Percentiles rank a stretch among this genome's conserved stretches.
Evolutionary conservation across 2,113 vertebrate genomes (phyloP).

Genomic region (Rhea americana): DNA sequence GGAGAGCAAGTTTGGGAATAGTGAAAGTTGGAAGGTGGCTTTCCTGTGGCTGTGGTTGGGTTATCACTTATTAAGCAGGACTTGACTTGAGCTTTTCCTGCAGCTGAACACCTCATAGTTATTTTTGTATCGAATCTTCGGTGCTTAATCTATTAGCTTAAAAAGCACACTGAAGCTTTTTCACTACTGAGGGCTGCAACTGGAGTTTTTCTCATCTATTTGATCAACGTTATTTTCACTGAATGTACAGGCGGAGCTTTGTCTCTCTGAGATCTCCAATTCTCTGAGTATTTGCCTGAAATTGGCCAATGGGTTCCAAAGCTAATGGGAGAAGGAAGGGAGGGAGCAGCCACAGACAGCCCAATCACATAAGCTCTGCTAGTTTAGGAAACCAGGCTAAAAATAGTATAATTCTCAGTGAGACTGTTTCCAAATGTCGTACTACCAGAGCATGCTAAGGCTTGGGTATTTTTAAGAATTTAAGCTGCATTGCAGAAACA

Average conservation of each 20-base stretch:
- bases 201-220: not conserved
- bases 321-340: not conserved
- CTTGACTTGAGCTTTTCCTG: not conserved
- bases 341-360: not conserved
- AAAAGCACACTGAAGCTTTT: not conserved
- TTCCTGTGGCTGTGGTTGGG: not conserved
- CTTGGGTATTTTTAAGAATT: not conserved
- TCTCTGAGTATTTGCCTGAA: not conserved
- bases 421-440: not conserved
- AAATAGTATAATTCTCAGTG: not conserved
- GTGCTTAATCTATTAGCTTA: not conserved
- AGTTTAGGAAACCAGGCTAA: conserved; percentile 11
- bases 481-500: not conserved
- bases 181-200: not conserved
- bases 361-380: not conserved
- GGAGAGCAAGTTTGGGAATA: not conserved
- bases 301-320: not conserved
- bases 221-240: not conserved
- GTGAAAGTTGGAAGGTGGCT: not conserved
- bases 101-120: not conserved
- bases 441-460: not conserved
- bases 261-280: fast-evolving
- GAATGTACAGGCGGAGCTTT: not conserved
- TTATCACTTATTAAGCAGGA: not conserved
- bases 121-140: not conserved